phyloP scores from a whole-genome alignment of 2,797 vertebrate species.

The Coracias cyanogaster region DNA sequence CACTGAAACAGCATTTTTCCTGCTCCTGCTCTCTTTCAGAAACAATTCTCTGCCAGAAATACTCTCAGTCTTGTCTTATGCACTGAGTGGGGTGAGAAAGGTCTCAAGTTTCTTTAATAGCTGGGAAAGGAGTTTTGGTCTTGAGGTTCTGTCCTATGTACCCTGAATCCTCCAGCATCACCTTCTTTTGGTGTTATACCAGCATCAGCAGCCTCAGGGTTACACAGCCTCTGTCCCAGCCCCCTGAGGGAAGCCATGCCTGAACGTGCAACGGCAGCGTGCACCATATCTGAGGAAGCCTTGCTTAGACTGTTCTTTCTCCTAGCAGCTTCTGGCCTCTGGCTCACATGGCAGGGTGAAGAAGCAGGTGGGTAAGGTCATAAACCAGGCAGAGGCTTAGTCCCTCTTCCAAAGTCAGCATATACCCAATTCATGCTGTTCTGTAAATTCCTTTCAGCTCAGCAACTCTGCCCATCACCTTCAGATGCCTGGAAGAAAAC shows the following conservation, averaged over 20 bases:
- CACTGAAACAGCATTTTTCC: not conserved
- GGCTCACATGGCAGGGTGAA: conserved; percentile 45
- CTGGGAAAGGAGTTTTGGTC: not conserved
- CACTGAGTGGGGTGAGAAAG: not conserved
- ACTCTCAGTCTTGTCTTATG: not conserved
- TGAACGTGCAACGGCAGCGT: not conserved
- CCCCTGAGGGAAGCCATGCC: not conserved
- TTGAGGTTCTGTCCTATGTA: not conserved
- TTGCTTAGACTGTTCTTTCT: conserved; percentile 44
- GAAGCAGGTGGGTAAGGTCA: conserved; percentile 35
- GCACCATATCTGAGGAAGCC: conserved; percentile 1
- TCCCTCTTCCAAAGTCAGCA: not conserved
- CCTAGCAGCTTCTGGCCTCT: conserved; percentile 58
- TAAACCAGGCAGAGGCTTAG: not conserved
- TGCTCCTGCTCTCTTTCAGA: not conserved
- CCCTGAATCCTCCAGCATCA: not conserved
- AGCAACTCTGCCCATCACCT: conserved; percentile 95
- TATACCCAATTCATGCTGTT: not conserved
- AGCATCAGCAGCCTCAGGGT: not conserved
- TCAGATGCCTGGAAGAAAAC: conserved; percentile 95
- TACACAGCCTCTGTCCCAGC: not conserved
- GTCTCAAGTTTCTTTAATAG: not conserved
- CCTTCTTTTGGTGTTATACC: not conserved
- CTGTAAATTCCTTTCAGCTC: conserved; percentile 81
- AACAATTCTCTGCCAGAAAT: not conserved